Base-by-base conservation (phyloP, 2,797 vertebrate genomes). In the Denticeps clupeoides region DNA sequence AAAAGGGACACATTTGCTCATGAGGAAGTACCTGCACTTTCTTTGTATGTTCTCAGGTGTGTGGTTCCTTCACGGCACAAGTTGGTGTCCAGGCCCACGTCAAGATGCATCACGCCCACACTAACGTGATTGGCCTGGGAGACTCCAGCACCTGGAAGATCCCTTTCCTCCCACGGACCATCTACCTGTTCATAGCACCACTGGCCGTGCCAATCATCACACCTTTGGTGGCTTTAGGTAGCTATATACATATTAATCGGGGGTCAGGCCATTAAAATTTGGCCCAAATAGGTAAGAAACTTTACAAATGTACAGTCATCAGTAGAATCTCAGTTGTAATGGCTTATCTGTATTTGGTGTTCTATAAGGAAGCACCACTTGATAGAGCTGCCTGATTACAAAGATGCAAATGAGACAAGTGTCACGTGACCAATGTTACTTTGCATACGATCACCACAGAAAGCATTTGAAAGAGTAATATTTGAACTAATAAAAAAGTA, bases 61-160 rank as follows among this genome's bases (percentile, higher is more conserved):
- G 91, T 8, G 83, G 90, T 0, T 79, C 86, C 0, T 91, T 97
- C 79, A 85, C 89, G 0, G 83, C 83, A 0, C 79, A 73, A 5
- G 80, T 72, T 0, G 88, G 77, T 1, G 69, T 75, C 5, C 77
- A 83, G 1, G 87, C 82, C n/a, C 93, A 97, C 0, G 80, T 95
- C 15, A 94, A 91, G 72, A 62, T 93, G 57, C 93, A 97, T 61
- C 93, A 97, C 0, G 86, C 83, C 51, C 87, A 97, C 63, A 97
- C 93, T 37, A 97, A 97, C 0, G 23, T 97, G 44, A 75, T 97
- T 0, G 90, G 89, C 10, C 68, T 95, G 52, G 93, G 93, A 0
- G 93, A 97, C 75, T 97, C 91, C 41, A 95, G 91, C 72, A 82
- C 83, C 0, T 97, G 93, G 93, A 88, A 87, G 56, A 29, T 82